Base-by-base conservation (phyloP, 2,113 vertebrate genomes). In the Ceuthmochares aereus region DNA sequence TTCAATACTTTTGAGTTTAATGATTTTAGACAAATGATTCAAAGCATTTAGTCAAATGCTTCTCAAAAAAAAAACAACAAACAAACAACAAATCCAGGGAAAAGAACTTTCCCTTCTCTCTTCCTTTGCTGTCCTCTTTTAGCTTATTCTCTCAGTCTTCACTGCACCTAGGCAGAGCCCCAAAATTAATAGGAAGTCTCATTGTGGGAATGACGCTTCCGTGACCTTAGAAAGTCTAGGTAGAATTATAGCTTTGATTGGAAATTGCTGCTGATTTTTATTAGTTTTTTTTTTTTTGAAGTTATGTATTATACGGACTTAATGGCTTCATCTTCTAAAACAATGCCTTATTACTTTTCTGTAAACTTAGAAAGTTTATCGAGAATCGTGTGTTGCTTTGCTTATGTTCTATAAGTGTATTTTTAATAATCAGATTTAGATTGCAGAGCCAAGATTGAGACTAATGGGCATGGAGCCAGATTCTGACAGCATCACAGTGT, bases 401-500 rank as follows among this genome's bases (percentile, higher is more conserved):
- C 14, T 54, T 75, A 42, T 64, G 81, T 84, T 76, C 49, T 75
- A 11, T 68, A 72, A 84, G 30, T 45, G 8, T 10, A 37, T 26
- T 72, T 72, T 72, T 73, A 78, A 21, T 54, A 88, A 40, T 51
- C 13, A 9, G 74, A 52, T 90, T 92, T 73, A 77, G 18, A 84
- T 84, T 94, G 75, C 55, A 70, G 58, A 63, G 40, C 52, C 1
- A 3, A 88, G 82, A 80, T 74, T 79, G 82, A 83, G 82, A 86
- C 67, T 84, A 63, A 34, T 27, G 90, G 92, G 49, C 45, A 55
- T 7, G 20, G 55, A 82, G 68, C 49, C 90, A 94, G 60, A 76
- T 88, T 94, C 66, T 67, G 85, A 87, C 67, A 92, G 36, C 77
- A 93, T 89, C 80, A 84, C 56, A 78, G 52, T 7, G 10, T 85